Evolutionary conservation across 2,113 vertebrate species (phyloP).

Genomic region (Pelusios castaneus): DNA sequence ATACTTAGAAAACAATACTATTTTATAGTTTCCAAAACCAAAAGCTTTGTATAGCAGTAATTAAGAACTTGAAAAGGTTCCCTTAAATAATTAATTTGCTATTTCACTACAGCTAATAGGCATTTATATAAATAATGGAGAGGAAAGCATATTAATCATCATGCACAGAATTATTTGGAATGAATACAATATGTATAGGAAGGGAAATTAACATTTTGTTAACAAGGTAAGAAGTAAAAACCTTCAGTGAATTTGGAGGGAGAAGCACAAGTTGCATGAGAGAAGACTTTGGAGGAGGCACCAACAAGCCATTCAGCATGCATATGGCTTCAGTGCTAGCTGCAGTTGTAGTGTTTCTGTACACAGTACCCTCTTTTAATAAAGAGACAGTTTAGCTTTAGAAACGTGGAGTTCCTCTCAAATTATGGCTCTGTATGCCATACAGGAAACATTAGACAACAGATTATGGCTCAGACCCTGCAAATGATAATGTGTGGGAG

Average conservation of each 20-base stretch:
- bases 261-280: not conserved
- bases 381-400: not conserved
- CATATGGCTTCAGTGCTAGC: not conserved
- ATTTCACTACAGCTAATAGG: not conserved
- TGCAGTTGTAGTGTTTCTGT: not conserved
- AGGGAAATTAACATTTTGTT: not conserved
- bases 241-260: not conserved
- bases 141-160: not conserved
- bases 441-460: not conserved
- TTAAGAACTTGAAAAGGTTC: not conserved
- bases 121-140: not conserved
- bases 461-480: not conserved
- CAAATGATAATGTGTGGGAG: not conserved
- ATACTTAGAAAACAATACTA: not conserved
- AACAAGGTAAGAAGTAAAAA: not conserved
- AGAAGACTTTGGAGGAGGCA: not conserved
- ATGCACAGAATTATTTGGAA: not conserved
- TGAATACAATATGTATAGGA: not conserved
- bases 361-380: not conserved
- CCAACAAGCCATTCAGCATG: not conserved
- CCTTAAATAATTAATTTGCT: conserved; percentile 9
- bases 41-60: not conserved
- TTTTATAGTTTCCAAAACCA: not conserved
- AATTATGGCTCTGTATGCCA: not conserved
- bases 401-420: not conserved